Evolutionary conservation across 2,113 vertebrate species (phyloP).

Genomic region (Dipodomys merriami): DNA sequence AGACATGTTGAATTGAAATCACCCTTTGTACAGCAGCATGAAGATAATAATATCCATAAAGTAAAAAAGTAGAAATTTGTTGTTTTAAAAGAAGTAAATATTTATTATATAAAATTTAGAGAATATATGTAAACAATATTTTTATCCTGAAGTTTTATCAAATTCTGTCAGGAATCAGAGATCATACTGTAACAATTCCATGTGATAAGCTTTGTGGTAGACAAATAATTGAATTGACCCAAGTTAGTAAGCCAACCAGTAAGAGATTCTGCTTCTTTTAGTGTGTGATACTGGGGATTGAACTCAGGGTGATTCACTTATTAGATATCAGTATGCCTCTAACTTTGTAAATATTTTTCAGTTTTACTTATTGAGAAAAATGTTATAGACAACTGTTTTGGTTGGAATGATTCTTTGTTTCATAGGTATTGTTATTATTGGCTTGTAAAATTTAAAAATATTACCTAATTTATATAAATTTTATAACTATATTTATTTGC

Average conservation of each 20-base stretch:
- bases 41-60: neutral
- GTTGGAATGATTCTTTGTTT: constrained; percentile 53
- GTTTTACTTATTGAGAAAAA: constrained; percentile 1
- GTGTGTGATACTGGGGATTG: no score
- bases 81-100: neutral
- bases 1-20: no score
- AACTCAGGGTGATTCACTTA: neutral
- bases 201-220: neutral
- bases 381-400: neutral
- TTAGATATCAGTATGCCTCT: neutral
- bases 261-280: neutral
- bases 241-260: constrained; percentile 47
- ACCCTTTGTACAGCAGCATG: no score
- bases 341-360: neutral
- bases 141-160: constrained; percentile 49
- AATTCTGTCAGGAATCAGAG: constrained; percentile 18
- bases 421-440: constrained; percentile 16
- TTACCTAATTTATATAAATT: constrained; percentile 5
- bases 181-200: constrained; percentile 4
- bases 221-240: constrained; percentile 19
- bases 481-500: constrained; percentile 77
- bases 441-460: constrained; percentile 37
- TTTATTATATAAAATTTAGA: constrained; percentile 43
- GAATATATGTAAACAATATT: neutral
- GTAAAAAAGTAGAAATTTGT: constrained; percentile 38